phyloP scores from a whole-genome alignment of 2,797 vertebrate species.

The Crenichthys baileyi region DNA sequence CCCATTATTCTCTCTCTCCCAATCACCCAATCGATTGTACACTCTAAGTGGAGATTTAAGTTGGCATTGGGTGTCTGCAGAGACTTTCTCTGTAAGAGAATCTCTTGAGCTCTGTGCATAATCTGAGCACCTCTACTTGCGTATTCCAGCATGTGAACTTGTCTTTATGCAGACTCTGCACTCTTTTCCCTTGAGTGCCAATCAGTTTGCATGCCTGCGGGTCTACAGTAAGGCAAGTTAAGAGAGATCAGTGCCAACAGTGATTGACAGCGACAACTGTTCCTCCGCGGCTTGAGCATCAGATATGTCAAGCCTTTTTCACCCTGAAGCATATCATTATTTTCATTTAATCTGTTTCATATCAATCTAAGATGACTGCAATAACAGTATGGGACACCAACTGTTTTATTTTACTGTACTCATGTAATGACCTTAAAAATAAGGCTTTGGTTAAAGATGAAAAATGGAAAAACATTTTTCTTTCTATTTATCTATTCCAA shows the following conservation, averaged over 20 bases:
- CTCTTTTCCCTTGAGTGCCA: slow-evolving; percentile 37
- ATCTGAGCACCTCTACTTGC: slow-evolving; percentile 32
- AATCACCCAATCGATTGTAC: slow-evolving; percentile 62
- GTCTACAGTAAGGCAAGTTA: slow-evolving; percentile 48
- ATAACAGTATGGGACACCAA: slow-evolving; percentile 6
- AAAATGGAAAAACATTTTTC: too few species aligned
- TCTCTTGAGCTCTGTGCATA: slow-evolving; percentile 43
- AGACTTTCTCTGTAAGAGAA: slow-evolving; percentile 53
- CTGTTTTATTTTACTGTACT: slow-evolving; percentile 1
- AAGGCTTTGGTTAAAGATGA: neutral
- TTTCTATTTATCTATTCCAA: too few species aligned
- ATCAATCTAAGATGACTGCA: slow-evolving; percentile 3
- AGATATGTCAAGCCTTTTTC: slow-evolving; percentile 39
- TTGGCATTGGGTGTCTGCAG: slow-evolving; percentile 18
- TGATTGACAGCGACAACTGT: slow-evolving; percentile 59
- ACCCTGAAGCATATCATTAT: slow-evolving; percentile 26
- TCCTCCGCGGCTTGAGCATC: slow-evolving; percentile 41
- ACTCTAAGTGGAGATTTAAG: slow-evolving; percentile 53
- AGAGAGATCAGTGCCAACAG: slow-evolving; percentile 55
- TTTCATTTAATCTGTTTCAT: slow-evolving; percentile 31
- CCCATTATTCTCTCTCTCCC: slow-evolving; percentile 58
- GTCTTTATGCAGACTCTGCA: slow-evolving; percentile 53
- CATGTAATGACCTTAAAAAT: neutral
- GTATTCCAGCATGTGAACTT: slow-evolving; percentile 35
- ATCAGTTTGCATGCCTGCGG: slow-evolving; percentile 42